Percentiles rank a stretch among this genome's conserved stretches.
Evolutionary conservation across 2,797 vertebrate genomes (phyloP).

Genomic region (Pristis pectinata): DNA sequence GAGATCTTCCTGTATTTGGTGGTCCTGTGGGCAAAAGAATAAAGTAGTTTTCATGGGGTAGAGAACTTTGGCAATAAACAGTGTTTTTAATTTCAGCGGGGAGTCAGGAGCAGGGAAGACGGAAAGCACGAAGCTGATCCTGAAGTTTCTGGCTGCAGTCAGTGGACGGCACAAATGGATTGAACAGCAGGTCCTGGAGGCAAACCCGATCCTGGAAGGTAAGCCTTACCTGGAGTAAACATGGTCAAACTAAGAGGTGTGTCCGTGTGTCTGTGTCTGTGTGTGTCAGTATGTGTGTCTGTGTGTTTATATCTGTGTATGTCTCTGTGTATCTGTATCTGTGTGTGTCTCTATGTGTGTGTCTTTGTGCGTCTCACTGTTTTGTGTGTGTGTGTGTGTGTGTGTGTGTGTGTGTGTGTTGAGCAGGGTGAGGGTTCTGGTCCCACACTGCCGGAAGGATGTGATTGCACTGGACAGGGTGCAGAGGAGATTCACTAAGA

Average conservation of each 20-base stretch:
- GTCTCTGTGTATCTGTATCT: too few relatives aligned
- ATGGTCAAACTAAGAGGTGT: neutral
- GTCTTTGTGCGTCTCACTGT: neutral
- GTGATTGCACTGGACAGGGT: too few relatives aligned
- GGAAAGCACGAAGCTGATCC: slow-evolving; percentile 85
- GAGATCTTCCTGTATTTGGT: neutral
- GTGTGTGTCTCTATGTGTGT: too few relatives aligned
- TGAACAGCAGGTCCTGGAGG: slow-evolving; percentile 91
- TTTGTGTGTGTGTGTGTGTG: too few relatives aligned
- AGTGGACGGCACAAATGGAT: slow-evolving; percentile 92
- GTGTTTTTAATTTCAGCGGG: slow-evolving; percentile 61
- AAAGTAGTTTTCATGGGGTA: neutral
- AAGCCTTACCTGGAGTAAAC: slow-evolving; percentile 12
- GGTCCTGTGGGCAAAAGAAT: neutral
- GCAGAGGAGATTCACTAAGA: too few relatives aligned
- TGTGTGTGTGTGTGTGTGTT: neutral
- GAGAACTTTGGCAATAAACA: neutral
- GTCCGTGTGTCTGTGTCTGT: neutral
- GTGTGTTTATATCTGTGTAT: too few relatives aligned
- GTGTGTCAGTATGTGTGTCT: neutral
- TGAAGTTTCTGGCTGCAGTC: slow-evolving; percentile 85
- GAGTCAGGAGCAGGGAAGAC: slow-evolving; percentile 97
- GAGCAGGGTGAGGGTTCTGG: neutral
- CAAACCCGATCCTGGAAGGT: slow-evolving; percentile 95
- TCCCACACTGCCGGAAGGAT: too few relatives aligned